A percentile compares a stretch with the other conserved stretches of the same genome.
phyloP scores from a whole-genome alignment of 1,140 invertebrate genomes.

The Thaumetopoea pityocampa region DNA sequence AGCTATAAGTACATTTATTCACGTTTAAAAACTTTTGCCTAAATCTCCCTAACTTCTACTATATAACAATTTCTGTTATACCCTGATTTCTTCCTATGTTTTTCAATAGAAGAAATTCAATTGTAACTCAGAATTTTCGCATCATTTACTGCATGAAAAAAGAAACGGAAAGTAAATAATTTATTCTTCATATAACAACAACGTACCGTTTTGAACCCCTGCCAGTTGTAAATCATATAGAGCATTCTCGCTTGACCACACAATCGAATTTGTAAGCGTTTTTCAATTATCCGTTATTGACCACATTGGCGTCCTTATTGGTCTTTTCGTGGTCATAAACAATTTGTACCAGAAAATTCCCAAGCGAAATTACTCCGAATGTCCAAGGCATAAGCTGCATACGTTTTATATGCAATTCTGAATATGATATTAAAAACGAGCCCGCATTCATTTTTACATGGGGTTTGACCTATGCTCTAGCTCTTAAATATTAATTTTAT shows the following conservation, averaged over 20 bases:
- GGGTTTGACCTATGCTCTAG: constrained; percentile 42
- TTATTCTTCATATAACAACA: constrained; percentile 22
- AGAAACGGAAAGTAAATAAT: constrained; percentile 18
- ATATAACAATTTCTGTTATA: no score
- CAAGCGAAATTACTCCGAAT: constrained; percentile 19
- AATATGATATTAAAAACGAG: constrained; percentile 23
- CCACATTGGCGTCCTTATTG: constrained; percentile 55
- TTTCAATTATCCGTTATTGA: constrained; percentile 68
- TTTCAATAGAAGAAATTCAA: no score
- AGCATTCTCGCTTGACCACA: constrained; percentile 43
- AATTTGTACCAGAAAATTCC: constrained; percentile 33
- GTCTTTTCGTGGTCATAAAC: constrained; percentile 49
- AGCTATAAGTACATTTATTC: no score
- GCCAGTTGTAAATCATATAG: constrained; percentile 54
- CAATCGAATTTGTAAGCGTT: constrained; percentile 63
- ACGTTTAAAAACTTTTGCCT: no score
- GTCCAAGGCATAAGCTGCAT: constrained; percentile 12
- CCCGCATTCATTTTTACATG: constrained; percentile 29
- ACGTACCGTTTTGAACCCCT: constrained; percentile 30
- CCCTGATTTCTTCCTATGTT: no score
- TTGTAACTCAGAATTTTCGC: constrained; percentile 1
- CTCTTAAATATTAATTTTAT: constrained; percentile 41
- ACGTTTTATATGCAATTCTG: not conserved
- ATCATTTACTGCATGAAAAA: constrained; percentile 11
- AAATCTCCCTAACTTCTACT: no score